Percentiles rank a stretch among this genome's conserved stretches.
Conservation (phyloP, 2,113 vertebrate genomes). For the Cyprinus carpio region DNA sequence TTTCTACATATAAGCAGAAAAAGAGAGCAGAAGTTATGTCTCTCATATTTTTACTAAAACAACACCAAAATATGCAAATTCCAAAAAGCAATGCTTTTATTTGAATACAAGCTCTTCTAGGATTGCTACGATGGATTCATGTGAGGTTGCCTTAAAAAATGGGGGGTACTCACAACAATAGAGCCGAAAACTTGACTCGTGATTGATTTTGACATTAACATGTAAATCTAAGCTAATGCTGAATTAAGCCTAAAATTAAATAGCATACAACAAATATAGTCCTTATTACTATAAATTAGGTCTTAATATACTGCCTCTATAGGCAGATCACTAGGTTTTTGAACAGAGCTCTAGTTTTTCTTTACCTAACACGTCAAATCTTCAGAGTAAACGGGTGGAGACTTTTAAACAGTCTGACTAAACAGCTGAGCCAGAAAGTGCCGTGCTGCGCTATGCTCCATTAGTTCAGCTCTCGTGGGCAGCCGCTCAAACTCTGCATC, state of each 20-base stretch:
- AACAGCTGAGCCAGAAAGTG: constrained; percentile 54
- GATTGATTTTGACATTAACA: background rate
- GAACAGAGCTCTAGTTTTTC: background rate
- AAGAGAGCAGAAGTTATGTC: background rate
- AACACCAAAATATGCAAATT: background rate
- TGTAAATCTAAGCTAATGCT: background rate
- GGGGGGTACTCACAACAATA: background rate
- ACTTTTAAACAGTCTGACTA: constrained; percentile 43
- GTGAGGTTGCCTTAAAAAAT: background rate
- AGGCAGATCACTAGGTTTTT: background rate
- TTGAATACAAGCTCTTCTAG: background rate
- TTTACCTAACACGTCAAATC: constrained; percentile 15
- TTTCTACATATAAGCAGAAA: background rate
- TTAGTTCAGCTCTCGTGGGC: constrained; percentile 61
- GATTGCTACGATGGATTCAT: background rate
- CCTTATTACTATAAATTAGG: background rate
- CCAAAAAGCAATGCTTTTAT: background rate
- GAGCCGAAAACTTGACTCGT: background rate
- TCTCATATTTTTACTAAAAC: background rate
- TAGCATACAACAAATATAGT: background rate
- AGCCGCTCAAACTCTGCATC: constrained; percentile 39
- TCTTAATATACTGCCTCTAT: background rate
- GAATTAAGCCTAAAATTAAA: background rate
- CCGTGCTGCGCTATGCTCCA: constrained; percentile 58
- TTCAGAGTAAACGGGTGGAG: constrained; percentile 41